Evolutionary conservation across 2,113 vertebrate species (phyloP).

Genomic region (Oryzias woworae): DNA sequence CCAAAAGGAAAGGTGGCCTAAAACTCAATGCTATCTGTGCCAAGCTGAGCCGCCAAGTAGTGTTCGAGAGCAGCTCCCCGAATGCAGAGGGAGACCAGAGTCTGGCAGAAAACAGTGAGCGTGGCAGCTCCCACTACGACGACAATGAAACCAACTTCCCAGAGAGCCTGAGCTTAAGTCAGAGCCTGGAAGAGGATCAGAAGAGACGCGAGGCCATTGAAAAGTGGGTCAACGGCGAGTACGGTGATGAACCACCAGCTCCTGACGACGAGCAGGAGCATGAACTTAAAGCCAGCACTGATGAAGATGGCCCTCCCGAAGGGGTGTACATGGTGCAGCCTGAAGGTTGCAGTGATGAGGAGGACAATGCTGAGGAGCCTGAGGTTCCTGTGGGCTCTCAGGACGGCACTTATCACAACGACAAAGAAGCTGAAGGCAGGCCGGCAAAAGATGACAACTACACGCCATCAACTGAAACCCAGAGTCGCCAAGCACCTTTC

Average conservation of each 20-base stretch:
- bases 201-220: conserved; percentile 94
- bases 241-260: conserved; percentile 84
- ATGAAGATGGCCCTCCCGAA: conserved; percentile 85
- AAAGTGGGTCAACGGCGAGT: conserved; percentile 98
- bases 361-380: conserved; percentile 84
- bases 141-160: conserved; percentile 79
- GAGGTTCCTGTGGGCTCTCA: conserved; percentile 73
- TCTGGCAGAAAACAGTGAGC: conserved; percentile 79
- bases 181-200: conserved; percentile 92
- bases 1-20: conserved; percentile 99
- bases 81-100: conserved; percentile 82
- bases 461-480: conserved; percentile 69
- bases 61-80: conserved; percentile 87
- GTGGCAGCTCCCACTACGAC: conserved; percentile 81
- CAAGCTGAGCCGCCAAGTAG: conserved; percentile 98
- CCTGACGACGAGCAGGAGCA: conserved; percentile 65
- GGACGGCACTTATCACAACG: conserved; percentile 78
- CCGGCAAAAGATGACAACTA: conserved; percentile 80
- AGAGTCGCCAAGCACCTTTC: conserved; percentile 69
- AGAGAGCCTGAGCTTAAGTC: conserved; percentile 76
- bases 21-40: conserved; percentile 99
- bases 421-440: conserved; percentile 81
- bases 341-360: conserved; percentile 95
- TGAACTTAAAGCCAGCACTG: conserved; percentile 69
- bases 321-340: conserved; percentile 99